Evolutionary conservation across 2,888 invertebrate genomes (phyloP).

Genomic region (Hydroisotoma schaefferi): DNA sequence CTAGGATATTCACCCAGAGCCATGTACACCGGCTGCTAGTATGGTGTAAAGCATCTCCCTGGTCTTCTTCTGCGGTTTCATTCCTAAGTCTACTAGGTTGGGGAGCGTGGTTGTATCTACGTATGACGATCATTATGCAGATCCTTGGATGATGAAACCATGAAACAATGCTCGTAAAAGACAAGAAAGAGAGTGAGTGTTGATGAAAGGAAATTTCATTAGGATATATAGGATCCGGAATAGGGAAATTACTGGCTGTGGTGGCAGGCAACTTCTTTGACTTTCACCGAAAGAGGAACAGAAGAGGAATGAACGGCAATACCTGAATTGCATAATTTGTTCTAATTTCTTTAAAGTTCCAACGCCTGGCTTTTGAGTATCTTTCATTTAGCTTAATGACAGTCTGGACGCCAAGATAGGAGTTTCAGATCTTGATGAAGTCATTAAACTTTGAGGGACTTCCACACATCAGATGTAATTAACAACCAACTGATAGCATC

Average conservation of each 20-base stretch:
- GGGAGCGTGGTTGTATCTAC: not conserved
- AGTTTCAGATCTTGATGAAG: slow-evolving; percentile 49
- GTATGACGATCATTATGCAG: slow-evolving; percentile 41
- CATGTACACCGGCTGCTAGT: too few relatives aligned
- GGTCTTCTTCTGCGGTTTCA: not conserved
- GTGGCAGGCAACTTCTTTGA: slow-evolving; percentile 7
- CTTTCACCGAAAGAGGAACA: too few relatives aligned
- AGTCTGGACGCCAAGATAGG: slow-evolving; percentile 46
- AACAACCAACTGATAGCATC: slow-evolving; percentile 49
- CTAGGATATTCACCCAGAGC: too few relatives aligned
- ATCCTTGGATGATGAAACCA: slow-evolving; percentile 45
- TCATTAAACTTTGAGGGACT: slow-evolving; percentile 50
- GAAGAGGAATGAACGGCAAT: slow-evolving; percentile 44
- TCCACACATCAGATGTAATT: slow-evolving; percentile 50
- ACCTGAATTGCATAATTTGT: slow-evolving; percentile 50
- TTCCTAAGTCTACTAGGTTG: not conserved
- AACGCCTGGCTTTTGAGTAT: slow-evolving; percentile 46
- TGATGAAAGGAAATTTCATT: slow-evolving; percentile 48
- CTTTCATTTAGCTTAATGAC: slow-evolving; percentile 49
- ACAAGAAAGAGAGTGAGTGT: slow-evolving; percentile 39
- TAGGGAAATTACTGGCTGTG: too few relatives aligned
- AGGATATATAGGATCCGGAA: too few relatives aligned
- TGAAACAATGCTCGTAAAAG: slow-evolving; percentile 49
- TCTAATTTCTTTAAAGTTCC: slow-evolving; percentile 50
- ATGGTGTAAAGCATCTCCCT: not conserved